These are phyloP conservation scores for Cerastis leucographa DNA, from an alignment of 2,888 invertebrate genomes.

Conservation along the genomic window DNA sequence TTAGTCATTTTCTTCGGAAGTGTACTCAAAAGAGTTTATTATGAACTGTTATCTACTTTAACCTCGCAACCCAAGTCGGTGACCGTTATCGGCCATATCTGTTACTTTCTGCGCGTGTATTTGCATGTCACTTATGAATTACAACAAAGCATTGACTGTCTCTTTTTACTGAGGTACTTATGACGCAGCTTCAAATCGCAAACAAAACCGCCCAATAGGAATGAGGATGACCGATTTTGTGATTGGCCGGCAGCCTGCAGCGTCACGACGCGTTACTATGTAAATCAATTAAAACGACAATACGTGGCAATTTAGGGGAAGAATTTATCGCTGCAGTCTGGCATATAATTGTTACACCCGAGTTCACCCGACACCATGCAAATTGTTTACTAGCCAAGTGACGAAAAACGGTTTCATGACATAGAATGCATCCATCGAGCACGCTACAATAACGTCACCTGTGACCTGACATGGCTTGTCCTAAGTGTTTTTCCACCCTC, in stretches of 20 bases:
- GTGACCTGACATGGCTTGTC: neutral
- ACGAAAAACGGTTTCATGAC: neutral
- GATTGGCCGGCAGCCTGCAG: neutral
- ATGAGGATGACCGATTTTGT: neutral
- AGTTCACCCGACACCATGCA: neutral
- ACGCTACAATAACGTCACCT: neutral
- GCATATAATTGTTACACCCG: neutral
- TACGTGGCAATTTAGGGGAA: neutral
- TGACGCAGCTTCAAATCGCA: neutral
- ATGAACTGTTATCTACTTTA: slow-evolving; percentile 27
- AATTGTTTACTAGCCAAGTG: neutral
- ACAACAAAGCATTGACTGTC: neutral
- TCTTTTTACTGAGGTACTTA: neutral
- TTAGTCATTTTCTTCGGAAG: slow-evolving; percentile 12
- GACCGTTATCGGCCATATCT: slow-evolving; percentile 34
- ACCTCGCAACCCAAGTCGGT: slow-evolving; percentile 32
- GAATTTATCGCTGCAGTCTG: neutral
- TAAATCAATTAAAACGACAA: neutral
- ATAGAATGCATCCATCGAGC: neutral
- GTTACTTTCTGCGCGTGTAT: slow-evolving; percentile 16
- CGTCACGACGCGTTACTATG: neutral
- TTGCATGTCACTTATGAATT: neutral
- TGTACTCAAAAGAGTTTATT: slow-evolving; percentile 15
- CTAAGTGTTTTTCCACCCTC: neutral
- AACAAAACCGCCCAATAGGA: neutral